A percentile compares a stretch with the other conserved stretches of the same genome.
Conservation (phyloP, 2,797 vertebrate species). For the Gambusia yucatana region DNA sequence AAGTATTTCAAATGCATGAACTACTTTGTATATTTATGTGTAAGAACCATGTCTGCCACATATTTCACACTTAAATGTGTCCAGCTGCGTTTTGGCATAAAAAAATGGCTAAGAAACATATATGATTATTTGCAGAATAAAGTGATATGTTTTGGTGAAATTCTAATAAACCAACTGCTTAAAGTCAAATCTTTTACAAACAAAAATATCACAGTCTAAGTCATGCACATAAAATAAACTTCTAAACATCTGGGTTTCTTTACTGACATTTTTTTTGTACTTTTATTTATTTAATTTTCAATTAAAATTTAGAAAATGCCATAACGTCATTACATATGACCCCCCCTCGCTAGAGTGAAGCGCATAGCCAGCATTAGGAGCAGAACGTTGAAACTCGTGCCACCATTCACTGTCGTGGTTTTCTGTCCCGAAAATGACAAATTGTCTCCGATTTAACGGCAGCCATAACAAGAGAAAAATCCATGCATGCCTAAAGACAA, state of each 20-base stretch:
- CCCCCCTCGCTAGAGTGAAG: not conserved
- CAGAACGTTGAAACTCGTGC: conserved; percentile 41
- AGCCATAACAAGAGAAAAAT: conserved; percentile 34
- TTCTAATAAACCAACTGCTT: not conserved
- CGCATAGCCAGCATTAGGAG: conserved; percentile 14
- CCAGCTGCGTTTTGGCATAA: not conserved
- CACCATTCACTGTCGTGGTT: conserved; percentile 40
- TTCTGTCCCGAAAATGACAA: conserved; percentile 44
- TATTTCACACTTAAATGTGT: not conserved
- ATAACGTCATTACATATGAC: not conserved
- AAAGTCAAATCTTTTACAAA: not conserved
- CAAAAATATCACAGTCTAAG: not conserved
- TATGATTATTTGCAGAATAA: not conserved
- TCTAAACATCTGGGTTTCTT: not conserved
- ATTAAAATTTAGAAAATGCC: not conserved
- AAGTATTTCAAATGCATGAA: not conserved
- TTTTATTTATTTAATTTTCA: not conserved
- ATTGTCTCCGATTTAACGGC: conserved; percentile 38
- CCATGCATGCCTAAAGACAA: conserved; percentile 30
- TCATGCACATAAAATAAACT: not conserved
- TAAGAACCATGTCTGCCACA: not conserved
- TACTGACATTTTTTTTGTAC: not conserved
- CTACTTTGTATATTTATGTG: not conserved
- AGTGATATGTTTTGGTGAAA: not conserved
- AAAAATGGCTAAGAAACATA: not conserved